Evolutionary conservation across 92 coral and sea anemone species (phyloP), one percentile per base, ranked within the genome.

Genomic region (Muricea muricata): DNA sequence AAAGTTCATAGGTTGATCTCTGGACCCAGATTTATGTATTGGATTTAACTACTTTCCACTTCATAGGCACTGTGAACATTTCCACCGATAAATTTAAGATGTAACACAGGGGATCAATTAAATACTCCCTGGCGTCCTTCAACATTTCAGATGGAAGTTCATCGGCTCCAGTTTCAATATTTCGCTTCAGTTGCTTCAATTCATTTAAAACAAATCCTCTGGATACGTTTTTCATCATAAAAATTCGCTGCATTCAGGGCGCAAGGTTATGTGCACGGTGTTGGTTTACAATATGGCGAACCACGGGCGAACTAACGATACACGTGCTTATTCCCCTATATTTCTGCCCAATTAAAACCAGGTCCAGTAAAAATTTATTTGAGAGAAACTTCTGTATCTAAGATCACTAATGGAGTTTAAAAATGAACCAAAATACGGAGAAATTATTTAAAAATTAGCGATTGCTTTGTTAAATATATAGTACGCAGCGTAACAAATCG

Each of bases 61-160:
- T 14, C 21, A 17, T 1, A 29, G 45, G 73, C 23, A 65, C 37
- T 17, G 6, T 26, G 40, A n/a, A 29, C 9, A 41, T 65, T 31
- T 34, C 73, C 20, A 65, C 21, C 13, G 73, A 65, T 7, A 65
- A 24, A 17, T 65, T 65, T 26, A 65, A 65, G 37, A 72, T 72
- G 7, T 72, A 30, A 30, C 56, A 21, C 33, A 40, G 14, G 1
- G 78, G 78, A 9, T 72, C 21, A 25, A 6, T 18, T 6, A 72
- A 41, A 25, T 41, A 45, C 31, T 40, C 57, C n/a, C 31, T 5
- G 18, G 24, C 18, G 52, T 72, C 78, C 17, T 42, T 72, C 52
- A 72, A 40, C 78, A 72, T 72, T 5, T 34, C 57, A 21, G 56
- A n/a, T 20, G 78, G 78, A 13, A 72, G 34, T 12, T 72, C 78